A percentile compares a stretch with the other conserved stretches of the same genome.
These are phyloP conservation scores for Hylaea fasciaria DNA, from an alignment of 2,888 invertebrate genomes.

Conservation along the genomic window DNA sequence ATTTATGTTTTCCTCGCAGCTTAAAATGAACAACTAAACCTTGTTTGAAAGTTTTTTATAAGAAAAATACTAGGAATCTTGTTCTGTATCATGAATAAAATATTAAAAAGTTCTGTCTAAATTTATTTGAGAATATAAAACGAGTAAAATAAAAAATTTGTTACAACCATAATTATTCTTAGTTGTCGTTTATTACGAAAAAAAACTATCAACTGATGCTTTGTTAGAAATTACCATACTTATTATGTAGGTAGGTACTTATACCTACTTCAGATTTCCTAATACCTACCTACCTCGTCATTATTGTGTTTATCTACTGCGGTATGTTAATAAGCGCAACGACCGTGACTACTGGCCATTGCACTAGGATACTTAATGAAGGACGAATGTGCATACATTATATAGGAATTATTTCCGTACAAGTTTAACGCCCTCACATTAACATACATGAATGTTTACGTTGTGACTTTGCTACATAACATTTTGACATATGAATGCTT, in stretches of 20 bases:
- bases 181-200: too few relatives aligned
- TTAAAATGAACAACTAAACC: too few relatives aligned
- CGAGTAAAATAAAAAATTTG: neutral
- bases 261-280: too few relatives aligned
- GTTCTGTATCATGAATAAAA: slow-evolving; percentile 7
- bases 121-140: neutral
- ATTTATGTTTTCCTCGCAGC: too few relatives aligned
- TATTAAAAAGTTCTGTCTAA: neutral
- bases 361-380: slow-evolving; percentile 43
- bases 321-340: slow-evolving; percentile 40
- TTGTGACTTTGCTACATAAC: slow-evolving; percentile 11
- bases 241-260: too few relatives aligned
- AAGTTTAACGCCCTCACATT: slow-evolving; percentile 40
- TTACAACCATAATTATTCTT: too few relatives aligned
- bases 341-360: slow-evolving; percentile 47
- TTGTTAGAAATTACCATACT: too few relatives aligned
- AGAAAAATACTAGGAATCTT: too few relatives aligned
- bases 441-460: slow-evolving; percentile 33
- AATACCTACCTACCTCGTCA: slow-evolving; percentile 11
- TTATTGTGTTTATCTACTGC: slow-evolving; percentile 40
- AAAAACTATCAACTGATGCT: too few relatives aligned
- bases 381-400: slow-evolving; percentile 47
- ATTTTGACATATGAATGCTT: slow-evolving; percentile 22
- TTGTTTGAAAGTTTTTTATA: too few relatives aligned
- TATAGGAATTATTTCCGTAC: slow-evolving; percentile 43